Conservation (phyloP, 2,888 invertebrate genomes). For the Spodoptera picta region DNA sequence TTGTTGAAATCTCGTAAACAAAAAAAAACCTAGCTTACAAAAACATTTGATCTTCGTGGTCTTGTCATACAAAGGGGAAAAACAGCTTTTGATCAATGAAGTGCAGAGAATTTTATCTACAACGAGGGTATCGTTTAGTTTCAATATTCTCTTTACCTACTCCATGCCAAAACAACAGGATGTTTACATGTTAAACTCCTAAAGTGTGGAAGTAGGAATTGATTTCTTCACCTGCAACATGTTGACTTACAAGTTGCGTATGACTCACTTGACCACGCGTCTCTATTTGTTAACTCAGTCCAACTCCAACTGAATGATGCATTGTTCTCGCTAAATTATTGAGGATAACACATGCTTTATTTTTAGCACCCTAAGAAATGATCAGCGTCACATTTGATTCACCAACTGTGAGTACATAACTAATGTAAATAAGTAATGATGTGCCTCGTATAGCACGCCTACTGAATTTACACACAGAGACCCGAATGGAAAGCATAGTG, state of each 20-base stretch:
- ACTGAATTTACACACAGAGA: conserved; percentile 23
- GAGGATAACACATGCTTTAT: conserved; percentile 59
- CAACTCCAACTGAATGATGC: conserved; percentile 66
- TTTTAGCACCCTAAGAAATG: conserved; percentile 55
- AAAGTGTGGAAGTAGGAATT: too few species aligned
- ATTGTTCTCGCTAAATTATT: conserved; percentile 69
- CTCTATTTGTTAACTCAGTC: conserved; percentile 67
- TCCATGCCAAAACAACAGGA: too few species aligned
- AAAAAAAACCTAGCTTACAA: too few species aligned
- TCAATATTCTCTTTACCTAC: too few species aligned
- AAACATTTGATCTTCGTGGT: too few species aligned
- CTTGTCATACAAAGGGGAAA: too few species aligned
- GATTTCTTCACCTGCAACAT: too few species aligned
- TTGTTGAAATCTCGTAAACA: too few species aligned
- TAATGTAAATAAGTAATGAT: conserved; percentile 3
- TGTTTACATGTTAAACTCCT: too few species aligned
- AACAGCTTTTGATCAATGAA: too few species aligned
- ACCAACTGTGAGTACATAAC: conserved; percentile 3
- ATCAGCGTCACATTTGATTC: conserved; percentile 36
- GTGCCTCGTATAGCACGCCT: not conserved
- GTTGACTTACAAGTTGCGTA: conserved; percentile 37
- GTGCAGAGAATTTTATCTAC: too few species aligned
- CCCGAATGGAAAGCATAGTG: conserved; percentile 40
- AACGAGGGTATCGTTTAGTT: too few species aligned
- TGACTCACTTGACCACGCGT: conserved; percentile 67